Base-by-base conservation (phyloP, 2,888 invertebrate genomes). In the Tridacna crocea region DNA sequence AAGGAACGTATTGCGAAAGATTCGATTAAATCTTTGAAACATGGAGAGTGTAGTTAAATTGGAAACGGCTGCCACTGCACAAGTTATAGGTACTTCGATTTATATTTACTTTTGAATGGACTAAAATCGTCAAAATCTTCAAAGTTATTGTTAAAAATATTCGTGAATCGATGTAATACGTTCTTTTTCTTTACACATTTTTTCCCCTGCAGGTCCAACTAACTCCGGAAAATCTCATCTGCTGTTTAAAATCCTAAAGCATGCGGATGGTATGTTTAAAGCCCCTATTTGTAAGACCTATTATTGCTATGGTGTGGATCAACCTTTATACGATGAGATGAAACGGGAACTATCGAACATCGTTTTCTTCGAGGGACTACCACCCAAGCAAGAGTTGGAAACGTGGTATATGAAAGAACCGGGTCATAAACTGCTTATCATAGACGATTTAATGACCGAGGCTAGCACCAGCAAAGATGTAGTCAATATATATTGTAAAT, bases 381-480 rank as follows among this genome's bases (percentile, higher is more conserved):
- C 79, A 1, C 46, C 72, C 24, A 79, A 82, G 19, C 66, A 79
- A 36, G 72, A 75, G 47, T 24, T 79, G 27, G 75, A 79, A 63
- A n/a, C 47, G 55, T 65, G 75, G 75, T 72, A 63, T 26, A 51
- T 76, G 19, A 51, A 72, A 15, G 78, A 78, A 65, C 63, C 63
- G n/a, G 27, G 26, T n/a, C 72, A 72, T 58, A 78, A 63, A 58
- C 58, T 84, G 22, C 24, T 84, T 11, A 66, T 80, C 17, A 58
- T 84, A 0, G 84, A 84, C 60, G 82, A 82, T 68, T 61, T 82
- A 17, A 79, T 79, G 79, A 60, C 73, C 17, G 60, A 78, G 51
- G 17, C 66, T 46, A 46, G 66, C 17, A 66, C 66, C 2, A 36
- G 36, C 12, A 58, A 66, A 55, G 73, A 79, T 60, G 55, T 82